Evolutionary conservation across 2,113 vertebrate species (phyloP), one percentile per base, ranked within the genome.

Genomic region (Chloropsis hardwickii): DNA sequence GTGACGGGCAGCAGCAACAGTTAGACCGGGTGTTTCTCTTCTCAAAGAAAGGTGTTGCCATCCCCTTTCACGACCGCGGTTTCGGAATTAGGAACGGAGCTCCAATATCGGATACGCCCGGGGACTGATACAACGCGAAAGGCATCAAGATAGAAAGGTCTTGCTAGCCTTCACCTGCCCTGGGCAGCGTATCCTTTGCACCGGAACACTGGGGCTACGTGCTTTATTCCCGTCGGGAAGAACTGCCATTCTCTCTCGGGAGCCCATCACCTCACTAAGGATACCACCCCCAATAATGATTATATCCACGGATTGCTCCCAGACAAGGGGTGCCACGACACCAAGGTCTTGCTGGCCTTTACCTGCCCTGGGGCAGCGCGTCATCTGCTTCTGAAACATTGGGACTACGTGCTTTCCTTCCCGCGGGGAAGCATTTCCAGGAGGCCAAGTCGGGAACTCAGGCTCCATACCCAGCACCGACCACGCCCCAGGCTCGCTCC

Each of bases 401-500:
- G 23, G 6, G n/a, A 39, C 45, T 70, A 33, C 15, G 39, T n/a
- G 7, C 20, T 47, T 47, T 39, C 28, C 40, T 78, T 39, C 56
- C 56, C 29, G 4, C 7, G 29, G n/a, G 35, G 40, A 61, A 40
- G 48, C 48, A 17, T 23, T 47, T 21, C 20, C 35, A n/a, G 11
- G 13, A 47, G 24, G 29, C 9, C 35, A 2, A 8, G 29, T 3
- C 13, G 13, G 28, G 9, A 25, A 11, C 31, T 35, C n/a, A 13
- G 11, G 25, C 3, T 39, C 29, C 56, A 2, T 9, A 1, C 2
- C 7, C 33, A 7, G 11, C n/a, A 5, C n/a, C 24, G 39, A 53
- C 17, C 4, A 5, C 27, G 3, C 2, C 27, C 53, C 27, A 5
- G 8, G 8, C 4, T 9, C 18, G 2, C 33, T 44, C 21, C 25